These are phyloP conservation scores for Heliothis peltigera DNA, from an alignment of 2,888 invertebrate species.

Conservation along the genomic window DNA sequence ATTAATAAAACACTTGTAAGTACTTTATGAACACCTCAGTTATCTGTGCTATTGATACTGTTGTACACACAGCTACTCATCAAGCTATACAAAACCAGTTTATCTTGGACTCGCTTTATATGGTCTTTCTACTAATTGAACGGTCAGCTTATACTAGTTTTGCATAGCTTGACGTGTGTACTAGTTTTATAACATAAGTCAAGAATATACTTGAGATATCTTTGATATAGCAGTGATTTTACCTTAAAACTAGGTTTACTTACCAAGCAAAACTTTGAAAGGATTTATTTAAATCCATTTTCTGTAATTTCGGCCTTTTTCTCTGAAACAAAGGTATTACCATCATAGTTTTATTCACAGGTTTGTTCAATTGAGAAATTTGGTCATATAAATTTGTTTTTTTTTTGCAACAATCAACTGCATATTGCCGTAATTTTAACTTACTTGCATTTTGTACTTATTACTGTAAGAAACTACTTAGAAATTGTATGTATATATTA, in stretches of 20 bases:
- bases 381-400: not conserved
- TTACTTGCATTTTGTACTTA: constrained; percentile 27
- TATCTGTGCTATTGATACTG: no score
- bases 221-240: not conserved
- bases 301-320: constrained; percentile 53
- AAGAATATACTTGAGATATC: not conserved
- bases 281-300: constrained; percentile 77
- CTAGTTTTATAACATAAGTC: not conserved
- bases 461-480: not conserved
- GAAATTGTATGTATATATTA: constrained; percentile 10
- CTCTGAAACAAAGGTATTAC: constrained; percentile 62
- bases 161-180: no score
- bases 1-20: no score
- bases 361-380: not conserved
- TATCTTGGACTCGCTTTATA: no score
- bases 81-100: no score
- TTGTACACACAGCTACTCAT: no score
- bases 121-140: no score
- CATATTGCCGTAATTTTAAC: constrained; percentile 3
- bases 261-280: constrained; percentile 80
- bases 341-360: not conserved
- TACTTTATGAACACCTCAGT: no score
- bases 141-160: no score
- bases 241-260: constrained; percentile 43
- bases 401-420: not conserved